Conservation (phyloP, 2,888 invertebrate genomes). For the Phengaris alcon region DNA sequence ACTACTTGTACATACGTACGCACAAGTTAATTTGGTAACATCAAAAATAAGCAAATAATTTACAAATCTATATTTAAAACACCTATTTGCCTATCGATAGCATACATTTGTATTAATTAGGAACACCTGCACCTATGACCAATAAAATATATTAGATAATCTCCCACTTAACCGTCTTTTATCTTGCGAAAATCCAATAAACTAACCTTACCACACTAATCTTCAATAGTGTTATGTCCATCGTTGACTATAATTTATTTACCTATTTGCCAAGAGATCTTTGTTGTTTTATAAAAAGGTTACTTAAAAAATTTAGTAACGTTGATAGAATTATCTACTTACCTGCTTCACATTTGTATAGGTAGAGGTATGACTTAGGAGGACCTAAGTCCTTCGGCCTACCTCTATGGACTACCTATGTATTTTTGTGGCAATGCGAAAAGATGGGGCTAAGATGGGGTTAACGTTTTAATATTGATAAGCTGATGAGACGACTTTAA, state of each 20-base stretch:
- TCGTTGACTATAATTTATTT: not conserved
- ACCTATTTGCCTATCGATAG: constrained; percentile 34
- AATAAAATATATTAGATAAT: constrained; percentile 43
- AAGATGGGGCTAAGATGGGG: not conserved
- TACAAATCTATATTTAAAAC: constrained; percentile 35
- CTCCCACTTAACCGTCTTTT: not conserved
- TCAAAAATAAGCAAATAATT: not conserved
- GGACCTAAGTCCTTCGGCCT: too few relatives aligned
- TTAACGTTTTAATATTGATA: not conserved
- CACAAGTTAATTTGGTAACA: not conserved
- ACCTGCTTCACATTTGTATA: too few relatives aligned
- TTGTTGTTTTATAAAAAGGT: too few relatives aligned
- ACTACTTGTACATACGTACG: too few relatives aligned
- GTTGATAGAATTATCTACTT: too few relatives aligned
- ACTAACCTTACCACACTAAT: not conserved
- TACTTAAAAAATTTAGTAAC: too few relatives aligned
- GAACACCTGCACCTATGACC: constrained; percentile 54
- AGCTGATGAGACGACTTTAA: not conserved
- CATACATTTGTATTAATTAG: constrained; percentile 59
- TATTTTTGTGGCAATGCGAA: not conserved
- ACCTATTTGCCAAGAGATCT: not conserved
- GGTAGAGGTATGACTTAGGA: too few relatives aligned
- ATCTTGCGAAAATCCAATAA: constrained; percentile 2
- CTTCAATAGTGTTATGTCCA: not conserved
- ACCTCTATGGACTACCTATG: too few relatives aligned